These are phyloP conservation scores for Metopolophium dirhodum DNA, from an alignment of 1,140 invertebrate species.

Conservation along the genomic window DNA sequence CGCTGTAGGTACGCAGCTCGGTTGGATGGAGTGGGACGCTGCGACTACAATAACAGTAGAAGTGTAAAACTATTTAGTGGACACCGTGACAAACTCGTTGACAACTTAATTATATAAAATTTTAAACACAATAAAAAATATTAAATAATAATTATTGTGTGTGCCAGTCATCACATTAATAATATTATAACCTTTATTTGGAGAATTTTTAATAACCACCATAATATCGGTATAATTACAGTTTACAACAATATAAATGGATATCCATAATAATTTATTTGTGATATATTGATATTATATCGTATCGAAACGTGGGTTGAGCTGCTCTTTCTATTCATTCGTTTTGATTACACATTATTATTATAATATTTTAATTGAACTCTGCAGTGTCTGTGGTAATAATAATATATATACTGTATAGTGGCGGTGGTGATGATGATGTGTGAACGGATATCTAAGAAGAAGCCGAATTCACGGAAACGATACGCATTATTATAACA, in stretches of 20 bases:
- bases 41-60: neutral
- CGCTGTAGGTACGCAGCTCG: neutral
- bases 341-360: neutral
- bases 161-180: neutral
- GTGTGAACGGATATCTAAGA: neutral
- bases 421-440: neutral
- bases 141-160: neutral
- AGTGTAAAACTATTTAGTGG: neutral
- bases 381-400: too few species aligned
- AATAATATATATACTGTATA: neutral
- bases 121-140: neutral
- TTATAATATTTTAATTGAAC: neutral
- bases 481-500: constrained; percentile 1
- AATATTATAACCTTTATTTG: neutral
- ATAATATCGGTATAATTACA: neutral
- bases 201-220: neutral
- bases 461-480: constrained; percentile 19
- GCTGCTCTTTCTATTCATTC: neutral
- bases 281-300: too few species aligned
- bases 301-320: neutral
- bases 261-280: too few species aligned
- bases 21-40: too few species aligned
- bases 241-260: neutral
- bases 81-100: neutral
- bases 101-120: neutral